These are phyloP conservation scores for Patagioenas fasciata DNA, from an alignment of 2,113 vertebrate species.

Conservation along the genomic window DNA sequence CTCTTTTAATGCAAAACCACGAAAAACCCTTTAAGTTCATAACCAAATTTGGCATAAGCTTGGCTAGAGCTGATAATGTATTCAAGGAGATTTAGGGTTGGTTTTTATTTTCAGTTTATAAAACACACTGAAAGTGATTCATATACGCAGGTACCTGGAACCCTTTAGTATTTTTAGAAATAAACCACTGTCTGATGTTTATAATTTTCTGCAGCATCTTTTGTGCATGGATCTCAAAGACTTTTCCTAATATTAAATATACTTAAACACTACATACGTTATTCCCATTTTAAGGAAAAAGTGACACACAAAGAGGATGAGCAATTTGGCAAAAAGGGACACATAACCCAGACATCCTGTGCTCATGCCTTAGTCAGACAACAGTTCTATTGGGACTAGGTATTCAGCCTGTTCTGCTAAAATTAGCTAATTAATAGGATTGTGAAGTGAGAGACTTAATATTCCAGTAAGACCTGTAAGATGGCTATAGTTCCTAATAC, in stretches of 20 bases:
- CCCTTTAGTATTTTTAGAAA: neutral
- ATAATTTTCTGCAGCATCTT: neutral
- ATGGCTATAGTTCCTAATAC: neutral
- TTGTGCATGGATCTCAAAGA: neutral
- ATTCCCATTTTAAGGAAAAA: neutral
- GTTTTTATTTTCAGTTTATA: neutral
- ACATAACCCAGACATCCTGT: neutral
- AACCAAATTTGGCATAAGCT: neutral
- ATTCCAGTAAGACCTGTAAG: neutral
- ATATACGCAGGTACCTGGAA: neutral
- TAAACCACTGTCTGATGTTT: neutral
- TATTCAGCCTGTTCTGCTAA: neutral
- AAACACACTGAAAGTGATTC: neutral
- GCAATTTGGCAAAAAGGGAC: neutral
- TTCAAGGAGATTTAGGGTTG: neutral
- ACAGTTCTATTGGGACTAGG: neutral
- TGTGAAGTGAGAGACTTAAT: neutral
- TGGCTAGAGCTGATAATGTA: neutral
- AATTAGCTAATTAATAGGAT: slow-evolving; percentile 4
- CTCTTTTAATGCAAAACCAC: neutral
- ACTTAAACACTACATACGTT: neutral
- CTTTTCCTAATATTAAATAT: neutral
- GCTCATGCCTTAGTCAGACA: neutral
- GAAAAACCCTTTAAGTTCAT: neutral
- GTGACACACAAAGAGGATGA: neutral